Evolutionary conservation across 2,797 vertebrate genomes (phyloP).

Genomic region (Jordanella pulchra): DNA sequence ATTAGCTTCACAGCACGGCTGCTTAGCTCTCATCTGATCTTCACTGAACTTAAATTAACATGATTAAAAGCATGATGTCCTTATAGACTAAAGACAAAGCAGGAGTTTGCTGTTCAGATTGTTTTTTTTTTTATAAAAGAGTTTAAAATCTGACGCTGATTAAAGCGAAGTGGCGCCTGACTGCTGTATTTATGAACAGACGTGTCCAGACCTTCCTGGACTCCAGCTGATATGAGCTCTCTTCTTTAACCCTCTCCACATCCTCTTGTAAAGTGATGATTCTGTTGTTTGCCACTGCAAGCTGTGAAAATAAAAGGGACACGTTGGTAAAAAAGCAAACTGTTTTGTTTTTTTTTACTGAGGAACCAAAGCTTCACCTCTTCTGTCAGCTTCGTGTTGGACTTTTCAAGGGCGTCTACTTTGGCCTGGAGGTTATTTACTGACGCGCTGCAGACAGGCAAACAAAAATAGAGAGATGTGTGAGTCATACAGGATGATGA

Average conservation of each 20-base stretch:
- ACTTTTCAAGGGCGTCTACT: slow-evolving; percentile 96
- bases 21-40: no score
- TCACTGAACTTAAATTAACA: no score
- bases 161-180: not conserved
- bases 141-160: not conserved
- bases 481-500: not conserved
- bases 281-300: slow-evolving; percentile 96
- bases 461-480: not conserved
- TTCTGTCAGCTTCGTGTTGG: slow-evolving; percentile 96
- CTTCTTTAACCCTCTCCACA: slow-evolving; percentile 93
- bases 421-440: slow-evolving; percentile 98
- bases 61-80: no score
- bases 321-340: not conserved
- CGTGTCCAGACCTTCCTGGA: slow-evolving; percentile 86
- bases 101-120: not conserved
- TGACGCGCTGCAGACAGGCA: slow-evolving; percentile 83
- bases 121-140: not conserved
- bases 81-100: not conserved
- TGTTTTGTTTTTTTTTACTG: not conserved
- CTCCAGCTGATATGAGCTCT: slow-evolving; percentile 90
- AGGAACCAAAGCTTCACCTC: slow-evolving; percentile 79
- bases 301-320: slow-evolving; percentile 72
- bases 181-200: not conserved
- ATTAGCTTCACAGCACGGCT: no score
- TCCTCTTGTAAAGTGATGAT: slow-evolving; percentile 98